Evolutionary conservation across 2,888 invertebrate genomes (phyloP), one percentile per base, ranked within the genome.

Genomic region (Trichacis sp.): DNA sequence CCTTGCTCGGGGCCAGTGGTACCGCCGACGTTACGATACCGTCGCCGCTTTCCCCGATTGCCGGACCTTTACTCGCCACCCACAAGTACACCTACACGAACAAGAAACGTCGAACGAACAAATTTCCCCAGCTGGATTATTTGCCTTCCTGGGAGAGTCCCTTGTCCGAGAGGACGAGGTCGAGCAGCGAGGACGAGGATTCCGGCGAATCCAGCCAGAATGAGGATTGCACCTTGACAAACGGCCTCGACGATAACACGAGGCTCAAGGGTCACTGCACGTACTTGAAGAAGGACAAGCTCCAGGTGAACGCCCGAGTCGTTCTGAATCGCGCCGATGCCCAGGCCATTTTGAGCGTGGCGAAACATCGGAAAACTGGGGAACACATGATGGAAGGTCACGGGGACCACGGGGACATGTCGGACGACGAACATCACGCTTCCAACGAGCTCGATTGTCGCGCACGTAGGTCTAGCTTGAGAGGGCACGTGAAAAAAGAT

Each of bases 401-500:
- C 14, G 62, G 74, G n/a, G 81, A 81, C 51, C 63, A 74, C 8
- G 81, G 79, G 2, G 81, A 81, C 5, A 71, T 75, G 0, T 82
- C 82, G 14, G 83, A 83, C 56, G 82, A 83, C 38, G 84, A 83
- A 48, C 72, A 73, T 20, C 72, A 75, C 30, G 68, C 78, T 1
- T 57, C 76, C 42, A 64, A 74, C 15, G 81, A 78, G 30, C 73
- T 79, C 0, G 80, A 81, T 52, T 79, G 81, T 48, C 74, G 78
- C 0, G 82, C 83, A 0, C 73, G 84, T 12, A 65, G 84, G 14
- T 83, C 86, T 78, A 71, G 88, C 82, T 85, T 85, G 0, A 83
- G 89, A 0, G 89, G 89, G 5, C 88, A 88, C 8, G 89, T 89
- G 1, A 89, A 89, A 71, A 86, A 89, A 40, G 40, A 40, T 14